Conservation (phyloP, 2,797 vertebrate genomes). For the Simalia tracyae region DNA sequence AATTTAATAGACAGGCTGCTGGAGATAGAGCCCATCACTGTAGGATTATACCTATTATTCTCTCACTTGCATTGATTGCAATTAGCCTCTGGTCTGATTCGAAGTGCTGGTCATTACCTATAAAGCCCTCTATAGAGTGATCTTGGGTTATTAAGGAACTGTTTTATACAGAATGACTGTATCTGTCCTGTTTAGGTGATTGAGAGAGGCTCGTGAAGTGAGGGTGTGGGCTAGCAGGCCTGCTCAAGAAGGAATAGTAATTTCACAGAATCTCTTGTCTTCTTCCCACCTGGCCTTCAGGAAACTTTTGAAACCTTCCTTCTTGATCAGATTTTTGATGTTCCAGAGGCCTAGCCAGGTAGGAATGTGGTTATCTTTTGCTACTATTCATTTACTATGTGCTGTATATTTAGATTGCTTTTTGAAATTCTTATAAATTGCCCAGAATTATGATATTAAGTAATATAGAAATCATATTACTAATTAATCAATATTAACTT, state of each 20-base stretch:
- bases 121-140: neutral
- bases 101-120: neutral
- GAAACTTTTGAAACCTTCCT: neutral
- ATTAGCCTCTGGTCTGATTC: neutral
- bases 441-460: too few species aligned
- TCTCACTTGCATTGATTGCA: neutral
- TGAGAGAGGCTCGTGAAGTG: neutral
- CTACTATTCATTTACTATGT: neutral
- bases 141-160: neutral
- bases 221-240: neutral
- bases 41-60: neutral
- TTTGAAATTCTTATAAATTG: too few species aligned
- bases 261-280: neutral
- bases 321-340: too few species aligned
- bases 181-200: neutral
- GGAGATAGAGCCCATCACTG: neutral
- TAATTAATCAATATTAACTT: too few species aligned
- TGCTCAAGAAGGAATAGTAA: neutral
- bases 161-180: neutral
- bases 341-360: too few species aligned
- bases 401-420: neutral
- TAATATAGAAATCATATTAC: too few species aligned
- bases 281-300: neutral
- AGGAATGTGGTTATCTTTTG: neutral
- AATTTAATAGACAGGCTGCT: neutral